Conservation (phyloP, 2,797 vertebrate genomes). For the Karalla daura region DNA sequence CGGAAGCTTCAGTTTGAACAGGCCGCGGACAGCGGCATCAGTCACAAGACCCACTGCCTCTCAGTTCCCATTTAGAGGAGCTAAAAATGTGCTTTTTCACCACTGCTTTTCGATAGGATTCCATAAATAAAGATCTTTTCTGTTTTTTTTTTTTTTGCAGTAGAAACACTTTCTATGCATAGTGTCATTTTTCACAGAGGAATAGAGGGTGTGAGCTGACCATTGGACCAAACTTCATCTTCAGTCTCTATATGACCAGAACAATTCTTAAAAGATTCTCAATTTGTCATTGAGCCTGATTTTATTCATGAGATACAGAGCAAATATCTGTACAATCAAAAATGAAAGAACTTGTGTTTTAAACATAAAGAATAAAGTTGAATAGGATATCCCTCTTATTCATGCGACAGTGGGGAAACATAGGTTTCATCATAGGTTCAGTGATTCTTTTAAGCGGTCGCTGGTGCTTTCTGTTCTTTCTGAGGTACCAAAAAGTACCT, state of each 20-base stretch:
- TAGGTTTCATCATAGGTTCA: too few relatives aligned
- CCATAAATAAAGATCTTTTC: constrained; percentile 15
- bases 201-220: not conserved
- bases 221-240: not conserved
- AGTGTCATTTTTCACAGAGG: not conserved
- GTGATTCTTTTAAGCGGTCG: too few relatives aligned
- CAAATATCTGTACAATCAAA: not conserved
- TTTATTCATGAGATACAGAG: not conserved
- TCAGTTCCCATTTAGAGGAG: constrained; percentile 55
- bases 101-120: constrained; percentile 33
- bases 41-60: constrained; percentile 61
- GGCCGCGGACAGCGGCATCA: constrained; percentile 63
- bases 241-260: too few relatives aligned
- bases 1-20: constrained; percentile 73
- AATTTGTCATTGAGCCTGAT: not conserved
- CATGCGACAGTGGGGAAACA: too few relatives aligned
- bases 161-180: constrained; percentile 2
- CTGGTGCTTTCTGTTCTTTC: too few relatives aligned
- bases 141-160: not conserved
- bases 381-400: too few relatives aligned
- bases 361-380: too few relatives aligned
- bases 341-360: too few relatives aligned
- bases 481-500: too few relatives aligned
- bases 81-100: constrained; percentile 31
- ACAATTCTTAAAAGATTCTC: too few relatives aligned